phyloP scores from a whole-genome alignment of 2,113 vertebrate species.

The Antechinus stuartii region DNA sequence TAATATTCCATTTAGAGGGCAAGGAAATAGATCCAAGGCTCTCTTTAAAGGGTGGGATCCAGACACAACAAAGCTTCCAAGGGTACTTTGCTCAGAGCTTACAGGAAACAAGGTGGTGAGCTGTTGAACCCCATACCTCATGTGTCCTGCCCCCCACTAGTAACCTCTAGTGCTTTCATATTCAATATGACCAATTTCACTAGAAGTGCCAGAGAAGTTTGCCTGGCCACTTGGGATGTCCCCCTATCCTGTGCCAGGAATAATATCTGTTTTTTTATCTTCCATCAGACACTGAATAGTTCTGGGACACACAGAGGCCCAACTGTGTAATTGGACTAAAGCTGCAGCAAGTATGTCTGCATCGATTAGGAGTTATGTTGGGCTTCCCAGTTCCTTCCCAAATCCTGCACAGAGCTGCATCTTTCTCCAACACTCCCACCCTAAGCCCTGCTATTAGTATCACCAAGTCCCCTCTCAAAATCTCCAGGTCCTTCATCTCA shows the following conservation, averaged over 20 bases:
- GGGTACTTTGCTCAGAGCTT: not conserved
- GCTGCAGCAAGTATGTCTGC: not conserved
- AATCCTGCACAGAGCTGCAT: not conserved
- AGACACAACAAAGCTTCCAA: not conserved
- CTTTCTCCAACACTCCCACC: not conserved
- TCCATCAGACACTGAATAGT: not conserved
- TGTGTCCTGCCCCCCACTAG: not conserved
- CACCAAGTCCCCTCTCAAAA: not conserved
- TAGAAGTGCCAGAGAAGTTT: constrained; percentile 10
- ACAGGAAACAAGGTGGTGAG: not conserved
- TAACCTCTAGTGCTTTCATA: not conserved
- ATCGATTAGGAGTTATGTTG: not conserved
- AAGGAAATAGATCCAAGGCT: not conserved
- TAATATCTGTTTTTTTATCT: not conserved
- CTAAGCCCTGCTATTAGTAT: not conserved
- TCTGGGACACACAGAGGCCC: not conserved
- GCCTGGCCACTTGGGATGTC: not conserved
- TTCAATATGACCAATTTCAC: not conserved
- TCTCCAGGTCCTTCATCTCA: not conserved
- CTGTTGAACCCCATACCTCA: not conserved
- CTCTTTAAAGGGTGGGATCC: not conserved
- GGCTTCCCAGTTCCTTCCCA: not conserved
- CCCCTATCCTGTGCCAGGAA: not conserved
- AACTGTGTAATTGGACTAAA: not conserved
- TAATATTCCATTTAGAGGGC: not conserved